Conservation (phyloP, 2,113 vertebrate species). For the Pongo abelii region DNA sequence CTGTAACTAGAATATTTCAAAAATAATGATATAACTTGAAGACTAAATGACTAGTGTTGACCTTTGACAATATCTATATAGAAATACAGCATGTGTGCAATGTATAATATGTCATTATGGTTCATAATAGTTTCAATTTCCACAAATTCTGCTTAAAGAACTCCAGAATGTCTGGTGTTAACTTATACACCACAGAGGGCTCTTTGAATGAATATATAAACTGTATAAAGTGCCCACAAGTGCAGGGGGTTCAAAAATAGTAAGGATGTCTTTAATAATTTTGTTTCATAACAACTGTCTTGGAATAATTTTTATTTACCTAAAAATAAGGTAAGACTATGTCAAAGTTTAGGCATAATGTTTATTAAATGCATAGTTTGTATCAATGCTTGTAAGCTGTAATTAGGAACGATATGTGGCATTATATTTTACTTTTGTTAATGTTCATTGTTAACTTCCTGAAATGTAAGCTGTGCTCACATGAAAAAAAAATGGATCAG, state of each 20-base stretch:
- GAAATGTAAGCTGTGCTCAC: not conserved
- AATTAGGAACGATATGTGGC: not conserved
- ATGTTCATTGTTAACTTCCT: not conserved
- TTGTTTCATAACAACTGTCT: not conserved
- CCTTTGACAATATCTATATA: not conserved
- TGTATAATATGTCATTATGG: not conserved
- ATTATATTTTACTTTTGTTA: not conserved
- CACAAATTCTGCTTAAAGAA: not conserved
- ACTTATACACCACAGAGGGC: not conserved
- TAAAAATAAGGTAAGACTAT: not conserved
- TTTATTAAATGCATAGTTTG: not conserved
- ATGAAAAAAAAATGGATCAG: rapidly evolving
- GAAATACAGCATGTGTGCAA: not conserved
- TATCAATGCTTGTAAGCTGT: not conserved
- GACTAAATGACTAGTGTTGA: not conserved
- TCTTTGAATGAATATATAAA: not conserved
- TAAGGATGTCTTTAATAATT: not conserved
- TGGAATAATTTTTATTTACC: not conserved
- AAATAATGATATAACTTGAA: not conserved
- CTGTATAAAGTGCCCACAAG: not conserved
- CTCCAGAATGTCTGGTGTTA: not conserved
- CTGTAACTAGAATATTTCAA: not conserved
- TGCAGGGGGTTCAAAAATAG: not conserved
- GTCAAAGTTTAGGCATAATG: not conserved
- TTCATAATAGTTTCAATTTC: not conserved